Evolutionary conservation across 2,888 invertebrate species (phyloP).

Genomic region (Onthophagus sagittarius): DNA sequence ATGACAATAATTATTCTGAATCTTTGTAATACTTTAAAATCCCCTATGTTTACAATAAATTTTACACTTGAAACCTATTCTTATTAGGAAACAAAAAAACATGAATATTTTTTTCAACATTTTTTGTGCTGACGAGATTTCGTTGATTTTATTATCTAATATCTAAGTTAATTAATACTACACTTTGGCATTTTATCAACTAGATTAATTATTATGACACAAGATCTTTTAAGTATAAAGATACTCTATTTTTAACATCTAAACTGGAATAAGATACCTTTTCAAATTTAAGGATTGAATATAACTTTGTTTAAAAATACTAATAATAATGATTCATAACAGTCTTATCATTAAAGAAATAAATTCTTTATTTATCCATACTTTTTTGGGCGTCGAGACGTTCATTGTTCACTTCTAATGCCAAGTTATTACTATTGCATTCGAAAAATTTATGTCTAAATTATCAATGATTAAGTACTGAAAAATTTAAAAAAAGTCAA

Average conservation of each 20-base stretch:
- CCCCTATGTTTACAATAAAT: no score
- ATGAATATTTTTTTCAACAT: background rate
- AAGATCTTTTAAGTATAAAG: background rate
- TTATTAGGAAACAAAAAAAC: no score
- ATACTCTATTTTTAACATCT: background rate
- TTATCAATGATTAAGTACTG: slow-evolving; percentile 42
- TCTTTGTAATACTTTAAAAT: no score
- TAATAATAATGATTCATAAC: background rate
- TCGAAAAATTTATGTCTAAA: slow-evolving; percentile 39
- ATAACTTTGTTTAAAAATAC: background rate
- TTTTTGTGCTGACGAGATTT: background rate
- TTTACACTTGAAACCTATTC: no score
- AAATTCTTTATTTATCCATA: background rate
- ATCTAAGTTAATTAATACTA: background rate
- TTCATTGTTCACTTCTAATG: slow-evolving; percentile 30
- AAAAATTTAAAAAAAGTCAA: slow-evolving; percentile 26
- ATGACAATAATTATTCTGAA: no score
- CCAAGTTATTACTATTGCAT: slow-evolving; percentile 39
- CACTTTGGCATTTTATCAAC: background rate
- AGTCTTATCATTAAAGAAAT: background rate
- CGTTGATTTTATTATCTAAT: background rate
- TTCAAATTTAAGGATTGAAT: background rate
- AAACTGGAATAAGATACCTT: background rate
- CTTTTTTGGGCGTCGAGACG: background rate
- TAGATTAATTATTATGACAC: background rate